These are phyloP conservation scores for Tachina fera DNA, from an alignment of 2,888 invertebrate genomes.

Conservation along the genomic window DNA sequence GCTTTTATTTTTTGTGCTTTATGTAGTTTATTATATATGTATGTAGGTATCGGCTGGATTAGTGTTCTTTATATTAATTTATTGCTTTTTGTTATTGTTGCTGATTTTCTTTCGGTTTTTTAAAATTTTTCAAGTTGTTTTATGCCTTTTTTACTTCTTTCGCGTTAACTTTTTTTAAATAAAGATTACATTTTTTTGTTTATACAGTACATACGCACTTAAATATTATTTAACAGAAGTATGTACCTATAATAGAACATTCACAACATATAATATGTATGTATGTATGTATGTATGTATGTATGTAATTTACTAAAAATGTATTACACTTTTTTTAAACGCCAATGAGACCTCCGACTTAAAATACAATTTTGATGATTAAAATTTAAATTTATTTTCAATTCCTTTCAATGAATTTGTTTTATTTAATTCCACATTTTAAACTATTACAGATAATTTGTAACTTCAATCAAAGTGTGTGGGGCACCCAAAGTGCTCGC, in stretches of 20 bases:
- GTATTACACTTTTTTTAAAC: neutral
- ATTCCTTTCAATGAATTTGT: neutral
- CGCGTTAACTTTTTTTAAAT: conserved; percentile 8
- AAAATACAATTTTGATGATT: neutral
- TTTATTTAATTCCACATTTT: neutral
- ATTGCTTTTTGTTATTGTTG: conserved; percentile 30
- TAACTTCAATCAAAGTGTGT: conserved; percentile 27
- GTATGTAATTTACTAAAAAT: too few relatives aligned
- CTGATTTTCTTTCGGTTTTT: neutral
- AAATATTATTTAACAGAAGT: neutral
- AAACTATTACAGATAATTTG: conserved; percentile 21
- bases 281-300: too few relatives aligned
- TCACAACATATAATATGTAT: neutral
- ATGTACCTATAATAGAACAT: neutral
- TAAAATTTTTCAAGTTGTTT: conserved; percentile 2
- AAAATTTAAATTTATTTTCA: neutral
- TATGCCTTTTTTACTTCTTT: neutral
- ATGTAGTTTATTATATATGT: neutral
- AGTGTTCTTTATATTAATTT: conserved; percentile 3
- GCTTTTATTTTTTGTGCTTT: conserved; percentile 16
- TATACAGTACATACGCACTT: conserved; percentile 20
- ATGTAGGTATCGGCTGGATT: neutral
- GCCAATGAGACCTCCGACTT: neutral
- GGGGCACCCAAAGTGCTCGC: conserved; percentile 25
- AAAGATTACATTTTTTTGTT: conserved; percentile 13